Evolutionary conservation across 1,140 invertebrate species (phyloP).

Genomic region (Chironomus tepperi): DNA sequence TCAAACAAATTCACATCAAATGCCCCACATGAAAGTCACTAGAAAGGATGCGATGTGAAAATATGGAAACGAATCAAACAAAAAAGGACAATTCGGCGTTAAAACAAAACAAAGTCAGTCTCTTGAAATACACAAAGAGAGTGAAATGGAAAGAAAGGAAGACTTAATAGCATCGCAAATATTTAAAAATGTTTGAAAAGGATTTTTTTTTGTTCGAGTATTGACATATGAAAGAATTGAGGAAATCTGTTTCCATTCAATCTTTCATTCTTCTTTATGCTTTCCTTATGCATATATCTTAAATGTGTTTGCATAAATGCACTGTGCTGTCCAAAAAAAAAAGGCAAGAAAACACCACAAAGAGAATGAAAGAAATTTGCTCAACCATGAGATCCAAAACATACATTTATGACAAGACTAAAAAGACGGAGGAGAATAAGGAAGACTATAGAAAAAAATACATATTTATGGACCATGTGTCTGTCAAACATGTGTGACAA

Average conservation of each 20-base stretch:
- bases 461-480: not conserved
- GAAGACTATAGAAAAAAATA: not conserved
- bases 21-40: not conserved
- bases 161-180: not conserved
- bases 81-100: not conserved
- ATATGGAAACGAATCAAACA: not conserved
- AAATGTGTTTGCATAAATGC: too few species aligned
- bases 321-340: too few species aligned
- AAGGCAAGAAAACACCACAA: too few species aligned
- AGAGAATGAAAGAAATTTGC: not conserved
- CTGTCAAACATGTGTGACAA: slow-evolving; percentile 12
- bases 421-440: not conserved
- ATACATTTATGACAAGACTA: not conserved
- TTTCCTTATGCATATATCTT: not conserved
- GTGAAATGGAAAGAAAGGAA: not conserved
- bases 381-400: not conserved
- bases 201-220: not conserved
- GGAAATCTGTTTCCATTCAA: slow-evolving; percentile 8
- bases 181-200: not conserved
- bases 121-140: not conserved
- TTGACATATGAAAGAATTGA: not conserved
- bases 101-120: not conserved
- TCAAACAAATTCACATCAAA: too few species aligned
- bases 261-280: not conserved
- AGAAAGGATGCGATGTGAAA: not conserved